These are phyloP conservation scores for Phymanthus crucifer DNA, from an alignment of 92 coral and sea anemone genomes.

Conservation along the genomic window DNA sequence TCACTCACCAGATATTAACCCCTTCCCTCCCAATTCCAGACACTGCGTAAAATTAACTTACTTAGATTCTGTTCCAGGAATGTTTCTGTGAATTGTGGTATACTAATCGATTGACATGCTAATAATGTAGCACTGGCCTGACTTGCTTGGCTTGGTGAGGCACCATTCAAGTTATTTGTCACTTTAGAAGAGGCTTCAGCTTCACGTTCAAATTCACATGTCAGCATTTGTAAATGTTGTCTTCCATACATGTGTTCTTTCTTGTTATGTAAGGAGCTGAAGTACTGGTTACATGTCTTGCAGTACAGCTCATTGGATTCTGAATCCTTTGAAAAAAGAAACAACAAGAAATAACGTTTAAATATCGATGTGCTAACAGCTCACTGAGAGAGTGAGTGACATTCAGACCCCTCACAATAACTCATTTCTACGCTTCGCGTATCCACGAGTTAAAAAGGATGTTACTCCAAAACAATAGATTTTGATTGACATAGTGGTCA, in stretches of 20 bases:
- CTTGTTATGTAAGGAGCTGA: constrained; percentile 90
- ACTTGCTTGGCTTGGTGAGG: not conserved
- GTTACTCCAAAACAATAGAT: no score
- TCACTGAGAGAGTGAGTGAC: no score
- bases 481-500: no score
- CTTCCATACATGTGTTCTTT: constrained; percentile 86
- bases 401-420: no score
- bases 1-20: no score
- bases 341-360: no score
- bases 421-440: no score
- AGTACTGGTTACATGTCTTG: constrained; percentile 84
- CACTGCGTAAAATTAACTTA: constrained; percentile 24
- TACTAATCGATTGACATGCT: constrained; percentile 15
- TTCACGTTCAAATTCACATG: constrained; percentile 90
- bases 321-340: constrained; percentile 53
- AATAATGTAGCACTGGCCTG: constrained; percentile 4
- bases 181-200: constrained; percentile 65
- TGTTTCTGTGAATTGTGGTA: constrained; percentile 78
- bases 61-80: constrained; percentile 85
- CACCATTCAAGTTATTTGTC: constrained; percentile 9
- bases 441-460: no score
- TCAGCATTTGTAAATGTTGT: constrained; percentile 84
- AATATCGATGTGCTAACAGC: no score
- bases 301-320: constrained; percentile 73
- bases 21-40: not conserved